These are phyloP conservation scores for Himantopus leucocephalus DNA, from an alignment of 2,113 vertebrate genomes.

Conservation along the genomic window DNA sequence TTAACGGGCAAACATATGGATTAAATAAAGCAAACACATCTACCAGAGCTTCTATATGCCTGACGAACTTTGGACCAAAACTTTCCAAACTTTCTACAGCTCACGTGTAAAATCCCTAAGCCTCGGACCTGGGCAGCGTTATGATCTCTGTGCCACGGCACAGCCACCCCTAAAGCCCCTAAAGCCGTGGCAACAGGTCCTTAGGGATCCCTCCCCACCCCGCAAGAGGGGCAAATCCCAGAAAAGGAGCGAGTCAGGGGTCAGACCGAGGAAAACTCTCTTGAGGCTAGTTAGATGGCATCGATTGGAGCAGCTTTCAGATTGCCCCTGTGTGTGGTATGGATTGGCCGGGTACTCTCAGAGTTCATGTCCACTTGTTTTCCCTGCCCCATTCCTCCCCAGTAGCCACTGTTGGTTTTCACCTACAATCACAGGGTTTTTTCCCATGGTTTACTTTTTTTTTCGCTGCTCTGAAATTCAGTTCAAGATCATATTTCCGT, in stretches of 20 bases:
- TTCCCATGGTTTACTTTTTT: neutral
- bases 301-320: neutral
- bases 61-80: conserved; percentile 3
- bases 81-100: neutral
- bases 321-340: neutral
- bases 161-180: neutral
- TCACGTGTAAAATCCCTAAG: neutral
- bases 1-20: conserved; percentile 61
- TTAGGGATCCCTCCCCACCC: neutral
- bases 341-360: neutral
- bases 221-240: neutral
- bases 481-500: neutral
- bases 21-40: conserved; percentile 57
- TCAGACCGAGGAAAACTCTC: neutral
- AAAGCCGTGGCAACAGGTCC: neutral
- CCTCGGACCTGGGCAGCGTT: neutral
- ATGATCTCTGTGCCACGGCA: neutral
- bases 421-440: neutral
- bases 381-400: neutral
- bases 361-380: neutral
- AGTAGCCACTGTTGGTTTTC: neutral
- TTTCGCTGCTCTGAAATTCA: neutral
- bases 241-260: neutral
- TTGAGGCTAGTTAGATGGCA: neutral
- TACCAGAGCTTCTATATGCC: neutral